Base-by-base conservation (phyloP, 2,888 invertebrate genomes). In the Folsomia manolachei region DNA sequence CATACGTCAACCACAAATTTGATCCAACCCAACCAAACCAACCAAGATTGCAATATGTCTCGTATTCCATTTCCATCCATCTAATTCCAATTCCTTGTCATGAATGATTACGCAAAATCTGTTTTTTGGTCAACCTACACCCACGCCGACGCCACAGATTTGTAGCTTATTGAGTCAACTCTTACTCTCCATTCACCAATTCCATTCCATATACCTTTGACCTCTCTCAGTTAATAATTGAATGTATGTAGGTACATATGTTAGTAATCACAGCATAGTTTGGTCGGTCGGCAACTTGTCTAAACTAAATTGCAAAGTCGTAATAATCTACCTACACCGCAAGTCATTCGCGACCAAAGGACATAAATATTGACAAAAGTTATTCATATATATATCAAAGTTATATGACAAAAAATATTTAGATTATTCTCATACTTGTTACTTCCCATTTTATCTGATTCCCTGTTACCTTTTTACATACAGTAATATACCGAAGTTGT, bases 81-180 rank as follows among this genome's bases (percentile, higher is more conserved):
- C n/a, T n/a, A 9, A 51, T 51, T 51, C 51, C 51, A 51, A 56
- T 56, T 56, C 19, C 19, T 7, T 56, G 56, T 56, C 56, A 19
- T 56, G 56, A 56, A 66, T 39, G 51, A 66, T 66, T 66, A 66
- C 65, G 65, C 65, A 66, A 66, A 66, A 14, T 21, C 4, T 51
- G 26, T n/a, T 66, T 39, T 26, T 52, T 66, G 65, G 65, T 19
- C 64, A 64, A 27, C 64, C 64, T 56, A 7, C 56, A 24, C 65
- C 65, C 65, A 66, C 65, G 65, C 65, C 52, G 18, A 39, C 7
- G 14, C 39, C 14, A 14, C 39, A 14, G n/a, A n/a, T n/a, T n/a
- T n/a, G n/a, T n/a, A n/a, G n/a, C n/a, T n/a, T n/a, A n/a, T n/a
- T n/a, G n/a, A n/a, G n/a, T n/a, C n/a, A n/a, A n/a, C n/a, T n/a